Conservation (phyloP, 2,888 invertebrate species). For the Eurytoma adleriae region DNA sequence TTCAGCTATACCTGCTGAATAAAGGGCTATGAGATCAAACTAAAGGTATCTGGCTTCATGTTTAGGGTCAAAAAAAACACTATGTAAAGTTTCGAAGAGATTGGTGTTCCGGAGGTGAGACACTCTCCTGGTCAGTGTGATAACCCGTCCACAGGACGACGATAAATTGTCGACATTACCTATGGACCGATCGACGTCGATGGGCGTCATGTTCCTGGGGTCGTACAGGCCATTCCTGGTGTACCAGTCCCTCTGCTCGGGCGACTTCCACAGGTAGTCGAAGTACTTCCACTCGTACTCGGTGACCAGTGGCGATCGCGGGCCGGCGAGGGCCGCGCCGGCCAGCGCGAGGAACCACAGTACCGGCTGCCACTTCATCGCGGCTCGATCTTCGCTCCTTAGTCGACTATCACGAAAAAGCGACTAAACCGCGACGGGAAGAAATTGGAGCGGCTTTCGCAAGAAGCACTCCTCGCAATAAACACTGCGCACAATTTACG, state of each 20-base stretch:
- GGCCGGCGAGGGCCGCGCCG: not conserved
- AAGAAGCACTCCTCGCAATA: not conserved
- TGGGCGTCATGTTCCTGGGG: conserved; percentile 55
- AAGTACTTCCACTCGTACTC: conserved; percentile 84
- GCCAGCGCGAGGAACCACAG: not conserved
- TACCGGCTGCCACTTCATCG: not conserved
- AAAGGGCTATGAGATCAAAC: too few species aligned
- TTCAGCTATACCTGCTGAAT: too few species aligned
- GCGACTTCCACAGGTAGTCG: conserved; percentile 83
- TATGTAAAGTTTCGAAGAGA: too few species aligned
- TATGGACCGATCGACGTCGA: conserved; percentile 63
- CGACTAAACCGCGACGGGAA: not conserved
- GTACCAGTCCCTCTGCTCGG: conserved; percentile 78
- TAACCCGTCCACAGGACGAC: too few species aligned
- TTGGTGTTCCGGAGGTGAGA: too few species aligned
- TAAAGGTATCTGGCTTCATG: too few species aligned
- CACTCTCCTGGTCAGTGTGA: too few species aligned
- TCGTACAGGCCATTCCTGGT: conserved; percentile 76
- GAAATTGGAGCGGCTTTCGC: not conserved
- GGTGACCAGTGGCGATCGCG: not conserved
- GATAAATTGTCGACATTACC: conserved; percentile 25
- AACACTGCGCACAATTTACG: not conserved
- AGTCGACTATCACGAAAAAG: not conserved
- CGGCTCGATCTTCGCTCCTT: not conserved
- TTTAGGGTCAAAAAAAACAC: too few species aligned